Base-by-base conservation (phyloP, 2,888 invertebrate genomes). In the Serripes groenlandicus region DNA sequence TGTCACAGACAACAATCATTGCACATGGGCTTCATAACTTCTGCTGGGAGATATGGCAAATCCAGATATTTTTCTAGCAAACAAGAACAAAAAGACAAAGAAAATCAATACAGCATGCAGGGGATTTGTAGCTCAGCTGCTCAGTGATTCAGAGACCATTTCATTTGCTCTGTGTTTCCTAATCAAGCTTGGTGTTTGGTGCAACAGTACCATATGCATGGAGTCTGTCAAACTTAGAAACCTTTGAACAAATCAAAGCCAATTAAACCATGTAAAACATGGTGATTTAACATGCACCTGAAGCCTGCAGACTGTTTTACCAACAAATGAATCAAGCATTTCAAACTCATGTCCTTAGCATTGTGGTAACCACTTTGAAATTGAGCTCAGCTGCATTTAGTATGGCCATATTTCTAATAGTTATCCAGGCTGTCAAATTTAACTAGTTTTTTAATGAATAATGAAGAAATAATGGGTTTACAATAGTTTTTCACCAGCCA, bases 61-160 rank as follows among this genome's bases (percentile, higher is more conserved):
- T 90, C 90, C 90, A 90, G 91, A 90, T 88, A 90, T 90, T 91
- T 91, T 89, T 86, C 87, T 86, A 79, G 85, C 86, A 89, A 91
- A 91, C 90, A 91, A 88, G 90, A 85, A 90, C 90, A 89, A 89
- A 91, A 92, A 92, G 92, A 92, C 92, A 93, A 92, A 92, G 92
- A 92, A 91, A 93, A 93, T 92, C 92, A 92, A 93, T 92, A 89
- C 81, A 76, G 72, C 79, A 83, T 85, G 86, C 83, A 86, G 78
- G 80, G 75, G 73, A 75, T 85, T 42, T 87, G 81, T 72, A 84
- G 88, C 82, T 92, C 92, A 92, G 92, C 92, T 92, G 92, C 90
- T 78, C 69, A 85, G 83, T 62, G 49, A 78, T 74, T 83, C 75
- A 75, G 75, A 77, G 69, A 75, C 60, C 78, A 82, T 82, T 84